phyloP scores from a whole-genome alignment of 2,888 invertebrate genomes.

The Pemphredon lugubris region DNA sequence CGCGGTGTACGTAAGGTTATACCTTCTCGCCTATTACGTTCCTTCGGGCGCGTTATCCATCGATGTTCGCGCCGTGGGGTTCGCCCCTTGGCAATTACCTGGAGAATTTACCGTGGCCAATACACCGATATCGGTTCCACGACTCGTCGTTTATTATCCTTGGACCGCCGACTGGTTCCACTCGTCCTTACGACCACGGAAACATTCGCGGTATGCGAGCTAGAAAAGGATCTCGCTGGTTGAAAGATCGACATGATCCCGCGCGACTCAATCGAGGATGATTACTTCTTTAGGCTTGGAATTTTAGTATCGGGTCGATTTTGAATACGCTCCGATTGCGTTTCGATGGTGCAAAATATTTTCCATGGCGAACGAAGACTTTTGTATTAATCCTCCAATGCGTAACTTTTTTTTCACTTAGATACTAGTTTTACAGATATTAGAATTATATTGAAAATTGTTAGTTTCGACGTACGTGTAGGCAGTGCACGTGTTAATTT shows the following conservation, averaged over 20 bases:
- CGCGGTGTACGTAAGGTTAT: background rate
- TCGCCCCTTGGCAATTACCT: constrained; percentile 56
- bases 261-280: too few relatives aligned
- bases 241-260: constrained; percentile 29
- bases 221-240: constrained; percentile 28
- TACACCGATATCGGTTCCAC: constrained; percentile 57
- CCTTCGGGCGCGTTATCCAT: constrained; percentile 57
- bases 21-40: constrained; percentile 46
- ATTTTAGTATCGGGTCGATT: too few relatives aligned
- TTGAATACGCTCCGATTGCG: too few relatives aligned
- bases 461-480: too few relatives aligned
- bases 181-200: constrained; percentile 20
- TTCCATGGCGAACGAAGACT: background rate
- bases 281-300: too few relatives aligned
- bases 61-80: constrained; percentile 40
- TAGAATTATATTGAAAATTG: too few relatives aligned
- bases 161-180: constrained; percentile 41
- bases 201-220: constrained; percentile 26
- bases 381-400: too few relatives aligned
- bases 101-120: constrained; percentile 64
- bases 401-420: too few relatives aligned
- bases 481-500: too few relatives aligned
- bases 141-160: constrained; percentile 55
- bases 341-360: too few relatives aligned
- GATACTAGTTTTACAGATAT: too few relatives aligned